Evolutionary conservation across 2,797 vertebrate genomes (phyloP).

Genomic region (Sebastes variabilis): DNA sequence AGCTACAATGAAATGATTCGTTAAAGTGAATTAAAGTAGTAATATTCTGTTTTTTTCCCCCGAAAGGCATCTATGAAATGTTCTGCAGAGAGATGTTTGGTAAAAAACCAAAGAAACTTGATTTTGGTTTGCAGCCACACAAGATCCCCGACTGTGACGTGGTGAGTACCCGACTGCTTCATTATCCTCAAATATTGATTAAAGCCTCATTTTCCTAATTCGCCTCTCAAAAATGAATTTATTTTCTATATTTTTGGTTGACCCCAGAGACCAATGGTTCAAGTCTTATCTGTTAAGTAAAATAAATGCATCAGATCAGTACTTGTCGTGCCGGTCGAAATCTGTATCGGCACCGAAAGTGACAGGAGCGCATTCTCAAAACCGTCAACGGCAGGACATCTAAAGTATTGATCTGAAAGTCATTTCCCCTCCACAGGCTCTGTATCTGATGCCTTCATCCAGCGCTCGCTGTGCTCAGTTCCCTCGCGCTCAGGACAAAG

Average conservation of each 20-base stretch:
- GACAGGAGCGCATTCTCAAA: background rate
- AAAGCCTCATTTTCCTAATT: background rate
- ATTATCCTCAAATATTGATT: background rate
- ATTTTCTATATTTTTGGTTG: background rate
- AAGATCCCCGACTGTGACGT: slow-evolving; percentile 96
- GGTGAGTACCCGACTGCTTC: slow-evolving; percentile 77
- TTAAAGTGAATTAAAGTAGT: background rate
- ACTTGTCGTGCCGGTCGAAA: background rate
- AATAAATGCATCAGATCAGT: background rate
- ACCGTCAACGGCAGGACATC: background rate
- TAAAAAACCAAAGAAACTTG: slow-evolving; percentile 92
- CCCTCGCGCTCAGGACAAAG: slow-evolving; percentile 98
- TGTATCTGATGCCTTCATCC: slow-evolving; percentile 98
- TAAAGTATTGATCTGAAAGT: background rate
- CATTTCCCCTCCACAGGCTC: slow-evolving; percentile 79
- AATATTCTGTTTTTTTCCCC: background rate
- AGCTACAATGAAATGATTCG: background rate
- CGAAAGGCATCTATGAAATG: slow-evolving; percentile 97
- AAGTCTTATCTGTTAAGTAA: background rate
- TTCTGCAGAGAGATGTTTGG: slow-evolving; percentile 99
- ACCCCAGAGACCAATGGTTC: background rate
- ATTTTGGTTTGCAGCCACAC: slow-evolving; percentile 97
- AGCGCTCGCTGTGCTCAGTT: slow-evolving; percentile 98
- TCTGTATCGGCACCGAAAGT: background rate
- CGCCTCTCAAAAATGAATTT: background rate